These are phyloP conservation scores for Sycophila texana DNA, from an alignment of 2,888 invertebrate genomes.

Conservation along the genomic window DNA sequence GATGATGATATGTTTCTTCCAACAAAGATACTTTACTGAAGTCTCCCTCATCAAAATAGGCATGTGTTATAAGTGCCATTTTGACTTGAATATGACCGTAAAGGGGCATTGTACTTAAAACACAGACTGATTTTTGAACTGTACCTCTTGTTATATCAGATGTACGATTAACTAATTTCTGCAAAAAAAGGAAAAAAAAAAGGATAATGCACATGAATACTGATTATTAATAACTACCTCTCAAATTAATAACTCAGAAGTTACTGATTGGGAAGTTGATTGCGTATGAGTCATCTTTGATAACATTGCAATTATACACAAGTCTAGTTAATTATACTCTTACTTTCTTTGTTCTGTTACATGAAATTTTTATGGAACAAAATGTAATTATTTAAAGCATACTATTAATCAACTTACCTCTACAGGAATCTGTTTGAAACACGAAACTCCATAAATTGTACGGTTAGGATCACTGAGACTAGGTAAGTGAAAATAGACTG, in stretches of 20 bases:
- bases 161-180: conserved; percentile 94
- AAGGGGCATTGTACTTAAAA: conserved; percentile 91
- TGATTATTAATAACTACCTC: too few relatives aligned
- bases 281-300: conserved; percentile 41
- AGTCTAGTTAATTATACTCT: conserved; percentile 3
- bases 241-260: too few relatives aligned
- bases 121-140: conserved; percentile 98
- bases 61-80: conserved; percentile 95
- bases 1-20: conserved; percentile 93
- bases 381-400: neutral
- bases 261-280: neutral
- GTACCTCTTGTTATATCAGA: conserved; percentile 97
- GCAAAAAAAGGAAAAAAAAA: conserved; percentile 58
- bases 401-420: conserved; percentile 81
- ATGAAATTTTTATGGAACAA: neutral
- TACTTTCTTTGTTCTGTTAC: conserved; percentile 12
- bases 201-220: neutral
- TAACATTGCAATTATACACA: neutral
- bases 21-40: conserved; percentile 91
- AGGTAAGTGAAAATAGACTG: conserved; percentile 96
- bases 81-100: conserved; percentile 97
- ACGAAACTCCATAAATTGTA: conserved; percentile 97
- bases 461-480: conserved; percentile 88
- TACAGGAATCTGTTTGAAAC: conserved; percentile 97
- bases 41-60: conserved; percentile 97